Evolutionary conservation across 2,113 vertebrate genomes (phyloP).

Genomic region (Leptobrachium leishanense): DNA sequence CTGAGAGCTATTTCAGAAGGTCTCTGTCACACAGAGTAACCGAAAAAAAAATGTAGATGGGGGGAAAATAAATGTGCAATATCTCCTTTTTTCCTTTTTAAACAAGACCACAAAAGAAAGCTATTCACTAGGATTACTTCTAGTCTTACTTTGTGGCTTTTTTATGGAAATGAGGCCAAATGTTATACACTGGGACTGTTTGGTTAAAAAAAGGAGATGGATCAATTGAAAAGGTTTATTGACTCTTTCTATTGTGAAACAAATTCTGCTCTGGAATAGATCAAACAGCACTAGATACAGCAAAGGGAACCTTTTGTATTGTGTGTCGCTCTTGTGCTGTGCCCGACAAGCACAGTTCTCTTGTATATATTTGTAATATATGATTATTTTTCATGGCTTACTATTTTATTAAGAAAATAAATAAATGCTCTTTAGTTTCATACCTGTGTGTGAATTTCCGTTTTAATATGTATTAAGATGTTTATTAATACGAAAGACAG

Average conservation of each 20-base stretch:
- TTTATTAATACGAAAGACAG: too few relatives aligned
- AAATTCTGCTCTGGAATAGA: constrained; percentile 80
- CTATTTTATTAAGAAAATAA: constrained; percentile 92
- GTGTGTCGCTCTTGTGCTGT: constrained; percentile 63
- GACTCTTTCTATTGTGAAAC: constrained; percentile 83
- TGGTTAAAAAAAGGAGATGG: constrained; percentile 49
- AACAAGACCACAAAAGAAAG: too few relatives aligned
- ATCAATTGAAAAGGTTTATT: constrained; percentile 77
- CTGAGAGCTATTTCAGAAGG: too few relatives aligned
- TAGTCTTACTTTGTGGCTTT: constrained; percentile 78
- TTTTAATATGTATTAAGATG: not conserved
- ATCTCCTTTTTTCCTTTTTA: constrained; percentile 64
- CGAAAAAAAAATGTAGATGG: constrained; percentile 45
- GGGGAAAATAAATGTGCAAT: constrained; percentile 80
- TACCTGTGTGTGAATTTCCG: constrained; percentile 36
- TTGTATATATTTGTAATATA: constrained; percentile 83
- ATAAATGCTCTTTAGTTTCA: constrained; percentile 81
- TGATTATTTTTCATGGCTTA: constrained; percentile 71
- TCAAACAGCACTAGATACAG: constrained; percentile 77
- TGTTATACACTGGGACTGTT: constrained; percentile 81
- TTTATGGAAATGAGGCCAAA: constrained; percentile 85
- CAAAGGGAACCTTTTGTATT: constrained; percentile 72
- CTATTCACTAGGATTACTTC: constrained; percentile 70
- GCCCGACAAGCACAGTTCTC: constrained; percentile 47
- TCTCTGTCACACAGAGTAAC: too few relatives aligned